These are phyloP conservation scores for Platycercus adscitus DNA, from an alignment of 2,113 vertebrate species.

Conservation along the genomic window DNA sequence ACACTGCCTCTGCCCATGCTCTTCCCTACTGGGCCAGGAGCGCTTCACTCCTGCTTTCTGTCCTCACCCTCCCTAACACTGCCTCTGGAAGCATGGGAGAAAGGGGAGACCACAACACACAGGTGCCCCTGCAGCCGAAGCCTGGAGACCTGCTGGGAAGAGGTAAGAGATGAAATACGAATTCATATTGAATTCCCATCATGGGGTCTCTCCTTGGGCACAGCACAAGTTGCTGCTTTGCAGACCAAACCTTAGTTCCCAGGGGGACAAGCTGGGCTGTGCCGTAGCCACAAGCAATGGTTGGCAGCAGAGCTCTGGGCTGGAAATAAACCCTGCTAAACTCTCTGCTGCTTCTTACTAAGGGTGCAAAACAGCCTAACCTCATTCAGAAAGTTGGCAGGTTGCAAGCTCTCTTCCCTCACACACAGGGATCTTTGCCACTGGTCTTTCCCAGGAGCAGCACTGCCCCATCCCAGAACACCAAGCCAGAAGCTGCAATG, in stretches of 20 bases:
- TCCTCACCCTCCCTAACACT: accelerated
- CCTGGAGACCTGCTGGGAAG: not conserved
- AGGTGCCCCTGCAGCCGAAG: not conserved
- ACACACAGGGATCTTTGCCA: accelerated
- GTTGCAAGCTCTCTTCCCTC: not conserved
- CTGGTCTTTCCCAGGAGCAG: not conserved
- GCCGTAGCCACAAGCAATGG: not conserved
- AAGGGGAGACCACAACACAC: not conserved
- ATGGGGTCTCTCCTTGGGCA: not conserved
- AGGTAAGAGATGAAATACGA: not conserved
- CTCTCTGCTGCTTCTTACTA: not conserved
- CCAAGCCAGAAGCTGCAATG: not conserved
- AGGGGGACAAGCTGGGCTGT: too few species aligned
- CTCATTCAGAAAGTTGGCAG: not conserved
- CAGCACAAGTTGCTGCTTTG: not conserved
- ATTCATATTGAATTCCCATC: not conserved
- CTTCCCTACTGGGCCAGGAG: not conserved
- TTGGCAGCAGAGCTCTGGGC: not conserved
- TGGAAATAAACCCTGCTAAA: not conserved
- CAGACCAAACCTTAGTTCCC: accelerated
- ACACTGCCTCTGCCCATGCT: accelerated
- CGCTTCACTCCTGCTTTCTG: not conserved
- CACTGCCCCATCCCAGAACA: not conserved
- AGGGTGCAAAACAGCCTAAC: not conserved
- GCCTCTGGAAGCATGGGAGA: accelerated